A percentile compares a stretch with the other conserved stretches of the same genome.
phyloP scores from a whole-genome alignment of 2,888 invertebrate genomes.

The Protophormia terraenovae region DNA sequence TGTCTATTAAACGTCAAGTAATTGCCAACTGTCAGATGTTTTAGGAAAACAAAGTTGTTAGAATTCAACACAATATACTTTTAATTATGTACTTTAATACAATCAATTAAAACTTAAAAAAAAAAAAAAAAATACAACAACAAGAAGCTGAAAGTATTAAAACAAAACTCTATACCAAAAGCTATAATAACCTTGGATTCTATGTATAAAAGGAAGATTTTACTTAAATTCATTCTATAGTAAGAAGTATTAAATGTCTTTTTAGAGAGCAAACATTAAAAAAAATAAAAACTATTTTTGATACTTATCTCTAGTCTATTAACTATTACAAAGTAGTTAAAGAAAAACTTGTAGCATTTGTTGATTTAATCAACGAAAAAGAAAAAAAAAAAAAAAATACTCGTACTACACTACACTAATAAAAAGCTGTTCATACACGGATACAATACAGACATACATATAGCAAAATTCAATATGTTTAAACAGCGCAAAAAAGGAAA shows the following conservation, averaged over 20 bases:
- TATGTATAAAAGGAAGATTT: slow-evolving; percentile 8
- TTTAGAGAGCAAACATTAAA: too few relatives aligned
- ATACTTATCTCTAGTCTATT: slow-evolving; percentile 60
- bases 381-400: neutral
- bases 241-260: slow-evolving; percentile 40
- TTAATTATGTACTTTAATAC: slow-evolving; percentile 38
- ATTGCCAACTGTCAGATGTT: slow-evolving; percentile 15
- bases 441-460: neutral
- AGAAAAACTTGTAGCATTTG: slow-evolving; percentile 58
- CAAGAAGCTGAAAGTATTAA: neutral
- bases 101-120: slow-evolving; percentile 40
- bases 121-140: neutral
- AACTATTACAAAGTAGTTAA: slow-evolving; percentile 62
- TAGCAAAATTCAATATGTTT: neutral
- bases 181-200: neutral
- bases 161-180: slow-evolving; percentile 10
- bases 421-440: slow-evolving; percentile 9
- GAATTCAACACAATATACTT: slow-evolving; percentile 26
- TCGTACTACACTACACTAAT: slow-evolving; percentile 38
- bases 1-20: slow-evolving; percentile 33
- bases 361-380: slow-evolving; percentile 64
- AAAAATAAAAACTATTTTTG: slow-evolving; percentile 42
- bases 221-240: slow-evolving; percentile 17
- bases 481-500: neutral
- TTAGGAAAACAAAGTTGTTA: slow-evolving; percentile 40